Conservation (phyloP, 2,113 vertebrate species). For the Chamaetylas fuelleborni region DNA sequence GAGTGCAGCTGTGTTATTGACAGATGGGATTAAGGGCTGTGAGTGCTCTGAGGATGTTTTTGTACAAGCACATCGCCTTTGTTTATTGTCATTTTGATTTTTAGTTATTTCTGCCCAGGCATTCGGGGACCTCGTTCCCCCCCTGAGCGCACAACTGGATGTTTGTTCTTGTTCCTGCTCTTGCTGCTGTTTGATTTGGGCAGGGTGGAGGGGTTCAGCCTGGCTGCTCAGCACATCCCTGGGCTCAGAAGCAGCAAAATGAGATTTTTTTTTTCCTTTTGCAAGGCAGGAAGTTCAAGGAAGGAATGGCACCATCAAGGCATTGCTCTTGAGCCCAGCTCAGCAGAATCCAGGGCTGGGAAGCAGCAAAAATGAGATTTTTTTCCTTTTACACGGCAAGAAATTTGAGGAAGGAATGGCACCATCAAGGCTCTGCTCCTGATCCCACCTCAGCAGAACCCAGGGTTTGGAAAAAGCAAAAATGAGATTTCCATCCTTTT, state of each 20-base stretch:
- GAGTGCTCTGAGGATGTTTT: neutral
- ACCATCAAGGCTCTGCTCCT: neutral
- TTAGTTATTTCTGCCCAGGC: constrained; percentile 15
- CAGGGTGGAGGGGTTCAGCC: neutral
- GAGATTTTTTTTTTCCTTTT: rapidly evolving
- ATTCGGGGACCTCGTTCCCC: neutral
- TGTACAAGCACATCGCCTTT: neutral
- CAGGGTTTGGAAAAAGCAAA: no score
- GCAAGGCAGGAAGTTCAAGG: rapidly evolving
- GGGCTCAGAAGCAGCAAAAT: neutral
- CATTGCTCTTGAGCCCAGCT: no score
- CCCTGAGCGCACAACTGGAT: neutral
- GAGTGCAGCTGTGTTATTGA: constrained; percentile 27
- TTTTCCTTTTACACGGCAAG: no score
- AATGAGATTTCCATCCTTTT: no score
- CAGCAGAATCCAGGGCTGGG: neutral
- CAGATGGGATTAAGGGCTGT: constrained; percentile 17
- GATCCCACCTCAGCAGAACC: neutral
- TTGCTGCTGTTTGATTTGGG: constrained; percentile 17
- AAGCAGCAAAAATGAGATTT: no score
- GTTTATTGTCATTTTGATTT: constrained; percentile 46
- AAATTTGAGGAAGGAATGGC: no score
- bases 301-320: rapidly evolving
- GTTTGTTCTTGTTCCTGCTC: neutral
- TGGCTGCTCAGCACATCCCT: neutral